Base-by-base conservation (phyloP, 2,797 vertebrate genomes). In the Cyprinodon diabolis region DNA sequence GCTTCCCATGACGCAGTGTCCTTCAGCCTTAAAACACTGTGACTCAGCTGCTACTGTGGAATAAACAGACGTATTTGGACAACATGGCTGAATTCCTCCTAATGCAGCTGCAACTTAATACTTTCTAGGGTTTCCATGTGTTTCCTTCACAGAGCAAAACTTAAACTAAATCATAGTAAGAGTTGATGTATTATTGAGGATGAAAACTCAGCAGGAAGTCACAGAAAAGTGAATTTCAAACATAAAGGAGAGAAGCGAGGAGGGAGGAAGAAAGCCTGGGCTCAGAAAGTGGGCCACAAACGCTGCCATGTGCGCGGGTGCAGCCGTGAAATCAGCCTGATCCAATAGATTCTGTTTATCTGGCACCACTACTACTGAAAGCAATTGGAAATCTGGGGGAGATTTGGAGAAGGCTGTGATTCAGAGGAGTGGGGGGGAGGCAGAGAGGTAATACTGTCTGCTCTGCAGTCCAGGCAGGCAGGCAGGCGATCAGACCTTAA, bases 281-380 rank as follows among this genome's bases (percentile, higher is more conserved):
- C 86, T 86, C 79, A 80, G 80, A 93, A 93, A 93, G 84, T 93
- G 91, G 91, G 93, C 90, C 92, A 93, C 90, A 90, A 90, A 93
- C 91, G 92, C 86, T 4, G 90, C 91, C 92, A 92, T 94, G 92
- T 94, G 93, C 90, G 88, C 91, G 90, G 90, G 92, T 84, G 87
- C 91, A 92, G 93, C 90, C 91, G 90, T 92, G 92, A 94, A 94
- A 94, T 94, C 89, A 87, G 90, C 89, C 92, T 91, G 93, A 94
- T 95, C 94, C 93, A 93, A 92, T 94, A 93, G 93, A 95, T 94
- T 94, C 87, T 93, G 94, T 94, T 93, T 93, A 90, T 94, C 94
- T 94, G 94, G 94, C 94, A 90, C 84, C 51, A 86, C 91, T 85
- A 92, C 92, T 90, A 91, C 91, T 87, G 89, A 90, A 89, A 90